These are phyloP conservation scores for Oryzias melastigma DNA, from an alignment of 2,113 vertebrate species.

Conservation along the genomic window DNA sequence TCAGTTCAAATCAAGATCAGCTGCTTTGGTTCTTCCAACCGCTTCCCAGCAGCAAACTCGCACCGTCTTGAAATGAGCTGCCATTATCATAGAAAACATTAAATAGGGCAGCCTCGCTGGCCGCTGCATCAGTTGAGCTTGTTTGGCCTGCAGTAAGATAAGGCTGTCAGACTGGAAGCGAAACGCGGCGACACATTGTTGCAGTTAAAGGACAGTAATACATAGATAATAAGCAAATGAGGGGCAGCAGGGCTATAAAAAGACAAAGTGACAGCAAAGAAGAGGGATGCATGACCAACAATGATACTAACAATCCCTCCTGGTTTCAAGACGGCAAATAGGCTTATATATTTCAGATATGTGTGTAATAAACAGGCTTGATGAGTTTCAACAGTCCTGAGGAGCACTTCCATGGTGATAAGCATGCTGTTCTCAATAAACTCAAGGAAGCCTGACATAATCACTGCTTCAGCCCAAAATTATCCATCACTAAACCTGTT, in stretches of 20 bases:
- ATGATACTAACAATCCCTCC: constrained; percentile 3
- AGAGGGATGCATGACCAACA: constrained; percentile 14
- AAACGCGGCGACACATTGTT: constrained; percentile 58
- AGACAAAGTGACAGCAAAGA: constrained; percentile 35
- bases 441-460: too few species aligned
- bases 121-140: constrained; percentile 46
- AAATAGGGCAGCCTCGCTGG: constrained; percentile 49
- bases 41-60: constrained; percentile 6
- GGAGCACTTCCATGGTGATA: not conserved
- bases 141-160: constrained; percentile 45
- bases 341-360: constrained; percentile 5
- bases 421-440: not conserved
- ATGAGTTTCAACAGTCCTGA: not conserved
- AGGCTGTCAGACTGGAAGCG: constrained; percentile 61
- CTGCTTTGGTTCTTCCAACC: not conserved
- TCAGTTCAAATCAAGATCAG: constrained; percentile 1
- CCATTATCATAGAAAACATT: constrained; percentile 43
- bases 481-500: too few species aligned
- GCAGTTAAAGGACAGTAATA: constrained; percentile 43
- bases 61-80: constrained; percentile 35
- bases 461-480: too few species aligned
- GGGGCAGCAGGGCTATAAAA: constrained; percentile 18
- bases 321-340: constrained; percentile 3
- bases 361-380: not conserved
- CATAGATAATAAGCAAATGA: constrained; percentile 51